phyloP scores from a whole-genome alignment of 2,797 vertebrate genomes.

The Selene dorsalis region DNA sequence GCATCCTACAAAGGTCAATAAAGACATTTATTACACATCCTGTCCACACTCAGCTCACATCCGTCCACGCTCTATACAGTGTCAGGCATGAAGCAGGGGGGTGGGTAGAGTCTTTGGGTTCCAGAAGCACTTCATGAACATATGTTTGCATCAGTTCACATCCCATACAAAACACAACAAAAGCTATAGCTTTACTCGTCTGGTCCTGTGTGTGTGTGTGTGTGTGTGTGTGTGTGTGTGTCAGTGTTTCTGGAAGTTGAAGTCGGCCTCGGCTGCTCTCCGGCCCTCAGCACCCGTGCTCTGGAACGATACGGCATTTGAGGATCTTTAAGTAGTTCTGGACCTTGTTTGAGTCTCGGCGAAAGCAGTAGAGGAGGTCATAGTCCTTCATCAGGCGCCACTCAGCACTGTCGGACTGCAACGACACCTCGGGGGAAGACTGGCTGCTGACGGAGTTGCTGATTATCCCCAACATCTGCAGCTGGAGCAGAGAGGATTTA shows the following conservation, averaged over 20 bases:
- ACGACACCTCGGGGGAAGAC: slow-evolving; percentile 73
- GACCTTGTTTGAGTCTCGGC: slow-evolving; percentile 89
- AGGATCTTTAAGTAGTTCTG: slow-evolving; percentile 91
- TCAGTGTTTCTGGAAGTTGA: background rate
- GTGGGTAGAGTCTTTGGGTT: slow-evolving; percentile 20
- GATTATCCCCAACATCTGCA: slow-evolving; percentile 87
- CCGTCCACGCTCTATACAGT: background rate
- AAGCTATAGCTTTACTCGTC: slow-evolving; percentile 14
- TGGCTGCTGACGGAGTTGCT: slow-evolving; percentile 81
- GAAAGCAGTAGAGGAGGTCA: slow-evolving; percentile 88
- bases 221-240: too few species aligned
- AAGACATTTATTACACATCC: slow-evolving; percentile 17
- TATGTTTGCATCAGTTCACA: background rate
- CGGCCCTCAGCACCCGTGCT: slow-evolving; percentile 81
- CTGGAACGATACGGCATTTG: slow-evolving; percentile 86
- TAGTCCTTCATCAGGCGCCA: slow-evolving; percentile 84
- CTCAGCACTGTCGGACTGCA: slow-evolving; percentile 68
- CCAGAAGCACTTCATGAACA: slow-evolving; percentile 27
- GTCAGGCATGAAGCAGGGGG: background rate
- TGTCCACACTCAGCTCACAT: background rate
- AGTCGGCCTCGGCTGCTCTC: background rate
- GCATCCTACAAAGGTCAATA: slow-evolving; percentile 19
- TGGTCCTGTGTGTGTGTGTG: background rate
- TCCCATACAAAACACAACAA: slow-evolving; percentile 31
- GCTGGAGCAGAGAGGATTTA: slow-evolving; percentile 69